Conservation (phyloP, 1,140 invertebrate genomes). For the Neodiprion fabricii region DNA sequence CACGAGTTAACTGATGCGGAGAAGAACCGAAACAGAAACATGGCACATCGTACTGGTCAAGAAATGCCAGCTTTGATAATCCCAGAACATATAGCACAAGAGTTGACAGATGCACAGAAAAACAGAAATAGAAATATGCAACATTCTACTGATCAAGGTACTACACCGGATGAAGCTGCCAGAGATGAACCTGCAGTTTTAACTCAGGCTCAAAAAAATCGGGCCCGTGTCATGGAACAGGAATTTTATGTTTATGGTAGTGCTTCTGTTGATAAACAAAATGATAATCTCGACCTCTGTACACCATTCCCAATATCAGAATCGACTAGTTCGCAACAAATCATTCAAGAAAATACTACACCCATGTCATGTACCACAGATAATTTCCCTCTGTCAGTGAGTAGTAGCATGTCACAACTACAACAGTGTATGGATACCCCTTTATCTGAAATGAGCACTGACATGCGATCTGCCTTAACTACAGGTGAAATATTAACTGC, state of each 20-base stretch:
- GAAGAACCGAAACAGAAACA: slow-evolving; percentile 34
- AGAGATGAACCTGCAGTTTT: background rate
- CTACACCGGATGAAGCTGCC: background rate
- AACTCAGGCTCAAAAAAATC: slow-evolving; percentile 12
- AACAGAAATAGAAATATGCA: slow-evolving; percentile 39
- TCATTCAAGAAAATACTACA: slow-evolving; percentile 30
- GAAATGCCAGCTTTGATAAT: slow-evolving; percentile 9
- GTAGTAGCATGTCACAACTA: slow-evolving; percentile 41
- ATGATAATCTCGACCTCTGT: background rate
- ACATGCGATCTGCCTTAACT: slow-evolving; percentile 31
- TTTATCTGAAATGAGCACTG: slow-evolving; percentile 37
- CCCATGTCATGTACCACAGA: slow-evolving; percentile 59
- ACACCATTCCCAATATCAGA: background rate
- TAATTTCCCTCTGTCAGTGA: slow-evolving; percentile 44
- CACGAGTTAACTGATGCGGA: slow-evolving; percentile 26
- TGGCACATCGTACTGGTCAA: slow-evolving; percentile 29
- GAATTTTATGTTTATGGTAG: slow-evolving; percentile 12
- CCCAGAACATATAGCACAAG: slow-evolving; percentile 10
- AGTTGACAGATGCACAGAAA: slow-evolving; percentile 34
- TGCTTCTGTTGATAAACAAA: slow-evolving; percentile 1
- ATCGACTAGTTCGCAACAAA: background rate
- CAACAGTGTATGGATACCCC: slow-evolving; percentile 45
- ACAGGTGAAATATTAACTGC: slow-evolving; percentile 11
- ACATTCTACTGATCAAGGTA: slow-evolving; percentile 26
- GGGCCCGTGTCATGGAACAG: slow-evolving; percentile 6